A percentile compares a stretch with the other conserved stretches of the same genome.
Evolutionary conservation across 1,140 invertebrate genomes (phyloP).

Genomic region (Drosophila navojoa): DNA sequence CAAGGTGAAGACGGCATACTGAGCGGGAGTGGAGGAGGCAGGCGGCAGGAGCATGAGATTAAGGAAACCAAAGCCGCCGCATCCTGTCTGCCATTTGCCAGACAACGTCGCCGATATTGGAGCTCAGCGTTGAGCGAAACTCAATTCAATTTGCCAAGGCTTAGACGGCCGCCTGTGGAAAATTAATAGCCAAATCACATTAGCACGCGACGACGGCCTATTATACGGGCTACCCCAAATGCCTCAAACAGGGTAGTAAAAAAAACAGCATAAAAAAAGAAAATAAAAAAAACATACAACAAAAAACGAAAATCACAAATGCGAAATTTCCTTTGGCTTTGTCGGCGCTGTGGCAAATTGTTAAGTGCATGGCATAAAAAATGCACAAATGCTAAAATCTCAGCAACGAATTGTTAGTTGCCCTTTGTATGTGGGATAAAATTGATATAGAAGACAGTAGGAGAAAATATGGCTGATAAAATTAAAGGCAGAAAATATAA

Average conservation of each 20-base stretch:
- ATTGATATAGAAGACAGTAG: too few relatives aligned
- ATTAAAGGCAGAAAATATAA: too few relatives aligned
- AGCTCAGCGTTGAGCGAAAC: slow-evolving; percentile 32
- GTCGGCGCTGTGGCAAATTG: slow-evolving; percentile 53
- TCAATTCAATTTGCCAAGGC: slow-evolving; percentile 59
- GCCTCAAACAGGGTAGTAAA: background rate
- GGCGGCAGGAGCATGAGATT: slow-evolving; percentile 15
- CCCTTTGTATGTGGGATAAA: background rate
- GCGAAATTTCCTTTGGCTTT: slow-evolving; percentile 52
- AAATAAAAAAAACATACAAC: slow-evolving; percentile 16
- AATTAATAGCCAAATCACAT: slow-evolving; percentile 68
- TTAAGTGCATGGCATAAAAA: slow-evolving; percentile 49
- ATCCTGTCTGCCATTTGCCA: slow-evolving; percentile 34
- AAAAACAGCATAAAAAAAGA: slow-evolving; percentile 13
- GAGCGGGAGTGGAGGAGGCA: background rate
- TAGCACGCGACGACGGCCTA: slow-evolving; percentile 56
- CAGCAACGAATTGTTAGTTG: background rate
- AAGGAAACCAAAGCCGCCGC: slow-evolving; percentile 35
- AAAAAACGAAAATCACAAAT: slow-evolving; percentile 45
- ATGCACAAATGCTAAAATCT: background rate
- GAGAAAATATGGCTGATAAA: too few relatives aligned
- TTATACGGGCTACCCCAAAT: slow-evolving; percentile 37
- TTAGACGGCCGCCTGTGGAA: slow-evolving; percentile 49
- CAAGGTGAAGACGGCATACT: slow-evolving; percentile 3
- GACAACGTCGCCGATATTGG: slow-evolving; percentile 17